Percentiles rank a stretch among this genome's conserved stretches.
phyloP scores from a whole-genome alignment of 2,797 vertebrate genomes.

The Oreochromis grahami region DNA sequence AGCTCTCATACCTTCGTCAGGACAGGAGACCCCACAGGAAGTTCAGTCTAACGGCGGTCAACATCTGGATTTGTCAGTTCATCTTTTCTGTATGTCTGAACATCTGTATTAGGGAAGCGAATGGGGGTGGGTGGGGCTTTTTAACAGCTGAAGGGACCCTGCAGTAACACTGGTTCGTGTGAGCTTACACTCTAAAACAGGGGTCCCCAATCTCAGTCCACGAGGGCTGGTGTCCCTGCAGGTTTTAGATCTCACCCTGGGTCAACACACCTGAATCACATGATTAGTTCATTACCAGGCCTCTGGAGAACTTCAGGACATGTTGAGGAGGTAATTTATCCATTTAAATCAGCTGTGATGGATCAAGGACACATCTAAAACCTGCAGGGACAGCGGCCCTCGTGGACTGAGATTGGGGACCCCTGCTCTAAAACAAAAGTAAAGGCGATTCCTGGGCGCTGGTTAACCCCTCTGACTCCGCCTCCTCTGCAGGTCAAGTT shows the following conservation, averaged over 20 bases:
- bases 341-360: too few species aligned
- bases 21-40: background rate
- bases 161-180: accelerated
- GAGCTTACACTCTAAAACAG: background rate
- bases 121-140: background rate
- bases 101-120: background rate
- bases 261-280: too few species aligned
- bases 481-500: conserved; percentile 82
- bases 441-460: background rate
- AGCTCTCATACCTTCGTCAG: background rate
- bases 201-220: too few species aligned
- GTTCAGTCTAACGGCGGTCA: background rate
- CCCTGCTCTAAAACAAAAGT: background rate
- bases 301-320: too few species aligned
- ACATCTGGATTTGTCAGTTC: background rate
- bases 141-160: background rate
- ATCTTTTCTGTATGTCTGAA: background rate
- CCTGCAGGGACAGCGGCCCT: too few species aligned
- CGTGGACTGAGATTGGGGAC: too few species aligned
- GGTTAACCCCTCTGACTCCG: background rate
- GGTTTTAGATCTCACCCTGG: too few species aligned
- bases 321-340: too few species aligned
- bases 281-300: too few species aligned
- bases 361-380: too few species aligned
- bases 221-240: too few species aligned